phyloP scores from a whole-genome alignment of 2,797 vertebrate genomes.

The Mallotus villosus region DNA sequence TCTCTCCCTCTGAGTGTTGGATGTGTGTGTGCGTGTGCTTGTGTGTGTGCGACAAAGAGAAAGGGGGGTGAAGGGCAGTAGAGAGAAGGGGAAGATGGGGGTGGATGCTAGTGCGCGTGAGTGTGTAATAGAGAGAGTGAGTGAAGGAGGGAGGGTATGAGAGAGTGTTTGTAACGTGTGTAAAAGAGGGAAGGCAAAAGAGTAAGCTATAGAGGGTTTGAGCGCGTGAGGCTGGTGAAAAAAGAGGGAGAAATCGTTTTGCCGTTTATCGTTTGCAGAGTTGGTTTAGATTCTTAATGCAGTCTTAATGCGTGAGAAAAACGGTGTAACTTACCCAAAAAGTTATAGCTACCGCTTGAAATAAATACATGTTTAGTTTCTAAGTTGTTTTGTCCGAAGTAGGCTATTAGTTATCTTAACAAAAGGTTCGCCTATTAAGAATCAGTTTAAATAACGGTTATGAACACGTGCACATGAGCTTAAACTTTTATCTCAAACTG shows the following conservation, averaged over 20 bases:
- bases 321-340: neutral
- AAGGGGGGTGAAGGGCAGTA: neutral
- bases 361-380: neutral
- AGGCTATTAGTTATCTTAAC: no score
- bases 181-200: neutral
- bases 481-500: neutral
- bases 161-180: neutral
- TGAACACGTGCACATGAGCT: no score
- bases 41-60: conserved; percentile 15
- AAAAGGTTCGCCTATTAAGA: no score
- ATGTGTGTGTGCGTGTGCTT: conserved; percentile 25
- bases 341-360: neutral
- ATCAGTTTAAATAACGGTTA: no score
- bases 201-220: neutral
- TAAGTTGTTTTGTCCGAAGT: no score
- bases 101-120: neutral
- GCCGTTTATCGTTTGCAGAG: conserved; percentile 3
- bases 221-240: neutral
- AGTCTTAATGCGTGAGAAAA: neutral
- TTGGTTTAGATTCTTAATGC: neutral
- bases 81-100: conserved; percentile 22
- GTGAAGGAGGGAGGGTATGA: conserved; percentile 31
- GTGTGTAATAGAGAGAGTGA: conserved; percentile 7
- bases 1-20: conserved; percentile 15
- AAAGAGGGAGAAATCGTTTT: conserved; percentile 2